phyloP scores from a whole-genome alignment of 2,113 vertebrate genomes.

The Bombycilla garrulus region DNA sequence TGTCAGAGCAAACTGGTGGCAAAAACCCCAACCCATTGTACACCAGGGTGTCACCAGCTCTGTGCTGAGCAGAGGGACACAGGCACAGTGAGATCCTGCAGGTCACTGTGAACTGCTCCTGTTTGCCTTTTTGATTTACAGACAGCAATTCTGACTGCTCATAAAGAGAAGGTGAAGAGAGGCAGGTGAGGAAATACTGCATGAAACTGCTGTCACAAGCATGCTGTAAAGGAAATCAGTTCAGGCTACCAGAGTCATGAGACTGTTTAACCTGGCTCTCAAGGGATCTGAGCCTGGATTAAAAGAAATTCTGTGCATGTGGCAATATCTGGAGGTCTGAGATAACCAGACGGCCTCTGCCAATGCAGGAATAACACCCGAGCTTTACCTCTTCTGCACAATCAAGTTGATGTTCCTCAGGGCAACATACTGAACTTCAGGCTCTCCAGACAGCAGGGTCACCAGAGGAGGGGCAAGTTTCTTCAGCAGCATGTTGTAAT shows the following conservation, averaged over 20 bases:
- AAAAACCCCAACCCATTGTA: neutral
- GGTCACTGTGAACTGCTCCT: neutral
- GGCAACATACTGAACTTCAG: slow-evolving; percentile 97
- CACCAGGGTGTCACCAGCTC: neutral
- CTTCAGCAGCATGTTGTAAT: slow-evolving; percentile 96
- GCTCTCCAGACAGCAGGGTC: slow-evolving; percentile 94
- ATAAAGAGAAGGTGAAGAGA: neutral
- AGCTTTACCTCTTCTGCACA: slow-evolving; percentile 92
- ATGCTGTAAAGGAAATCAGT: neutral
- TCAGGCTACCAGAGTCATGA: neutral
- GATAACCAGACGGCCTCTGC: neutral
- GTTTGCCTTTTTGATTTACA: neutral
- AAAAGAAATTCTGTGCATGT: neutral
- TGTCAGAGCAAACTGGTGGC: neutral
- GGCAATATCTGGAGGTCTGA: neutral
- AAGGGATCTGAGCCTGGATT: neutral
- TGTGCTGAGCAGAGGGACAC: neutral
- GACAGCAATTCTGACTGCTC: neutral
- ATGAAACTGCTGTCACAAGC: neutral
- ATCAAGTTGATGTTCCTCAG: slow-evolving; percentile 98
- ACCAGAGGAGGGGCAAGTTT: slow-evolving; percentile 95
- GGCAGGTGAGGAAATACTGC: neutral
- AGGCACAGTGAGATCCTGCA: neutral
- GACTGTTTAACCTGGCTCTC: neutral
- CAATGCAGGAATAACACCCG: neutral